A percentile compares a stretch with the other conserved stretches of the same genome.
phyloP scores from a whole-genome alignment of 2,797 vertebrate species.

The Microctenopoma steveboyesi region DNA sequence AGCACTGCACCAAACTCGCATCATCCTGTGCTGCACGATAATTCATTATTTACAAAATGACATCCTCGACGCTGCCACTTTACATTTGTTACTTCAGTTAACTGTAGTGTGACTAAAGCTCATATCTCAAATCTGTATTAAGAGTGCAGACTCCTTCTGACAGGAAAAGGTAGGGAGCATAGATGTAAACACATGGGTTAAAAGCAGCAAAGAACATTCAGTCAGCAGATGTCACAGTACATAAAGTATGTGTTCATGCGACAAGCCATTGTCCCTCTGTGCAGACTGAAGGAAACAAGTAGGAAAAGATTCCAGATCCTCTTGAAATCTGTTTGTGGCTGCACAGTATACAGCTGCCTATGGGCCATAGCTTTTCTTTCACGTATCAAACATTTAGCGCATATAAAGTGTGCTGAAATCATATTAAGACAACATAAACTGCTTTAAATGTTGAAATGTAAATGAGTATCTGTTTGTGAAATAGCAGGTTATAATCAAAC shows the following conservation, averaged over 20 bases:
- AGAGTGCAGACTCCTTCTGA: background rate
- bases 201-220: constrained; percentile 38
- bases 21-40: background rate
- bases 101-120: background rate
- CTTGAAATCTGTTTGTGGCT: background rate
- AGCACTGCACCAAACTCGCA: constrained; percentile 1
- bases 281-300: constrained; percentile 9
- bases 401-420: background rate
- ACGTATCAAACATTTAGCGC: background rate
- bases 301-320: background rate
- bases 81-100: constrained; percentile 1
- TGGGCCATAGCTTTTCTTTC: background rate
- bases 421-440: background rate
- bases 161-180: constrained; percentile 12
- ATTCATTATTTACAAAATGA: constrained; percentile 5
- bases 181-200: constrained; percentile 17
- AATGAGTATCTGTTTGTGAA: background rate
- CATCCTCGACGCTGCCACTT: constrained; percentile 11
- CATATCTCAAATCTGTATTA: background rate
- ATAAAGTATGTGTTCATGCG: constrained; percentile 41
- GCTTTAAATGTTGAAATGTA: background rate
- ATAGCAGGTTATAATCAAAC: background rate
- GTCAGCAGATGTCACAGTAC: constrained; percentile 37
- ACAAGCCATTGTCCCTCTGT: constrained; percentile 8
- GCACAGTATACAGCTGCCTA: background rate